Conservation (phyloP, 1,140 invertebrate genomes). For the Zaprionus ghesquierei region DNA sequence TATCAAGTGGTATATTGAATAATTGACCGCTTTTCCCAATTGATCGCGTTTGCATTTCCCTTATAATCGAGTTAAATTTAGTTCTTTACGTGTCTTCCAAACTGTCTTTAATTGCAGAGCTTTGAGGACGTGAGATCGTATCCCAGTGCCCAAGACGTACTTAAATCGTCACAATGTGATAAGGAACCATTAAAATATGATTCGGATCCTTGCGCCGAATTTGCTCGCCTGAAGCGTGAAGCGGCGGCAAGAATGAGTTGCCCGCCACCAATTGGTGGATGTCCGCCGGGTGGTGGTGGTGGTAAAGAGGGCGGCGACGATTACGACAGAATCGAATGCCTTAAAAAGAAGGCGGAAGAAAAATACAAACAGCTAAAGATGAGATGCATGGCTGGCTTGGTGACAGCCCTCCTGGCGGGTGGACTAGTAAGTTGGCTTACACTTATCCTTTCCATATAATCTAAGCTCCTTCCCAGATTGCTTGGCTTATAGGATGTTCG, state of each 20-base stretch:
- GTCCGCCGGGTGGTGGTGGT: neutral
- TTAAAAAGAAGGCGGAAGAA: constrained; percentile 18
- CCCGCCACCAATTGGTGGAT: no score
- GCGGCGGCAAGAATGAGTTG: neutral
- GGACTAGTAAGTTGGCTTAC: constrained; percentile 54
- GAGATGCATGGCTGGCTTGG: constrained; percentile 41
- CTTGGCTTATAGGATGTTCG: constrained; percentile 46
- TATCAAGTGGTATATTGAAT: neutral
- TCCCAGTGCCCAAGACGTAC: constrained; percentile 50
- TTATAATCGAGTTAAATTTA: neutral
- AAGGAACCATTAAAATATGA: constrained; percentile 5
- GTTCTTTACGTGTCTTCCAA: neutral
- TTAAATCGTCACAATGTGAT: constrained; percentile 55
- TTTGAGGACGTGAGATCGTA: constrained; percentile 29
- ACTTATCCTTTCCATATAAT: neutral
- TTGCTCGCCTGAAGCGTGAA: constrained; percentile 39
- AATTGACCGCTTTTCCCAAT: neutral
- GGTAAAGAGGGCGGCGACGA: constrained; percentile 1
- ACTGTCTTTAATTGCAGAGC: constrained; percentile 11
- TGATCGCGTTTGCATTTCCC: no score
- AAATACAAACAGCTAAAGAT: constrained; percentile 24
- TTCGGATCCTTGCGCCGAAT: constrained; percentile 56
- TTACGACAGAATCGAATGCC: constrained; percentile 19
- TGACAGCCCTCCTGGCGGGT: constrained; percentile 64
- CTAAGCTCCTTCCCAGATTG: constrained; percentile 22